Evolutionary conservation across 2,113 vertebrate species (phyloP).

Genomic region (Nothoprocta pentlandii): DNA sequence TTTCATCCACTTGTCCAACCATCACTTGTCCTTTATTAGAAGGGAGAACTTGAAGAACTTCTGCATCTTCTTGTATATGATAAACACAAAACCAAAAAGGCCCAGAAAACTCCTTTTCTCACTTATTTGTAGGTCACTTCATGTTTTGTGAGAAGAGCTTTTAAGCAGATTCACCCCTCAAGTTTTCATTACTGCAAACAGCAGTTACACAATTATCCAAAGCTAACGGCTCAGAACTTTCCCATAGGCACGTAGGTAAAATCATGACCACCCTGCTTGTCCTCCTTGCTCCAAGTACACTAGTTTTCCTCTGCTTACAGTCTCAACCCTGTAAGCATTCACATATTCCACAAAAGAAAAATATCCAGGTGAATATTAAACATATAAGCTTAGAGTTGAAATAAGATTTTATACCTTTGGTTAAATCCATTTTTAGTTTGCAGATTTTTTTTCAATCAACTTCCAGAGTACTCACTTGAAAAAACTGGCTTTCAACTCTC

Average conservation of each 20-base stretch:
- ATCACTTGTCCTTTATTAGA: neutral
- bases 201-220: neutral
- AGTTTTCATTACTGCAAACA: neutral
- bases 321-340: neutral
- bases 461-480: neutral
- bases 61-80: neutral
- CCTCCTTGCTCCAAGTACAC: neutral
- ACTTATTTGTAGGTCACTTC: neutral
- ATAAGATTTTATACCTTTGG: neutral
- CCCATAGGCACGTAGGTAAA: neutral
- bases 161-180: neutral
- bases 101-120: neutral
- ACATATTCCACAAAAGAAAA: neutral
- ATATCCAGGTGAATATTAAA: neutral
- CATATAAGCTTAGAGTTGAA: neutral
- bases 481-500: slow-evolving; percentile 5
- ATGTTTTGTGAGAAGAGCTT: neutral
- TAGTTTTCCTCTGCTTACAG: neutral
- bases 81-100: neutral
- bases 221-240: neutral
- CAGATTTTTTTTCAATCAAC: neutral
- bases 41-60: neutral
- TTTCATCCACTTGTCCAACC: neutral
- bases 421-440: slow-evolving; percentile 9
- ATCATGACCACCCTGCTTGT: neutral